phyloP scores from a whole-genome alignment of 2,797 vertebrate species.

The Smutsia gigantea region DNA sequence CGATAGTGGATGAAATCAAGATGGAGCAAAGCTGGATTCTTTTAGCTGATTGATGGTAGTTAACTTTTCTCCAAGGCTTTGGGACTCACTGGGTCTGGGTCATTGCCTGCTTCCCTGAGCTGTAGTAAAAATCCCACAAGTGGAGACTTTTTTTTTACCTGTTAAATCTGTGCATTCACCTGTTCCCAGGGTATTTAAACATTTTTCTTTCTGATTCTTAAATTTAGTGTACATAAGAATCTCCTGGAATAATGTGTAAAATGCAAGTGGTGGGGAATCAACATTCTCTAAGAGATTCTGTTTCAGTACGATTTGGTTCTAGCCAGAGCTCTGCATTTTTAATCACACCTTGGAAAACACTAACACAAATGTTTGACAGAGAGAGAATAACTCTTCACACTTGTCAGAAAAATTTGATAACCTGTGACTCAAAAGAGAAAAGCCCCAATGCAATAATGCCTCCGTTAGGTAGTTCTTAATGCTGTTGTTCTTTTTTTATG shows the following conservation, averaged over 20 bases:
- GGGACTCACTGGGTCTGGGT: neutral
- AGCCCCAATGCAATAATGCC: neutral
- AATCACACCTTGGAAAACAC: slow-evolving; percentile 13
- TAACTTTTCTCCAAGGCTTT: slow-evolving; percentile 4
- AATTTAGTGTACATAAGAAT: neutral
- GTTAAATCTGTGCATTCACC: neutral
- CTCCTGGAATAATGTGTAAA: neutral
- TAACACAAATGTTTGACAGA: neutral
- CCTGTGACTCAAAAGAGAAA: slow-evolving; percentile 28
- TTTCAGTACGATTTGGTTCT: neutral
- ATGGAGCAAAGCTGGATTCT: neutral
- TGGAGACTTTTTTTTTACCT: neutral
- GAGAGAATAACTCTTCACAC: neutral
- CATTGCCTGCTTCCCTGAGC: neutral
- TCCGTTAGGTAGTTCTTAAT: neutral
- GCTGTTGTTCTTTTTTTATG: neutral
- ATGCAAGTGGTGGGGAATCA: neutral
- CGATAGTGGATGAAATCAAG: neutral
- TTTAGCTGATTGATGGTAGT: neutral
- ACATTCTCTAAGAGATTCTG: neutral
- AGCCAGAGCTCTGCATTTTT: neutral
- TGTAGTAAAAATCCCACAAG: neutral
- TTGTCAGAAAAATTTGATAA: slow-evolving; percentile 23
- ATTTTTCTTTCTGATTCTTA: neutral
- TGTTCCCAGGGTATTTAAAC: neutral